phyloP scores from a whole-genome alignment of 2,797 vertebrate genomes.

The Peromyscus aztecus region DNA sequence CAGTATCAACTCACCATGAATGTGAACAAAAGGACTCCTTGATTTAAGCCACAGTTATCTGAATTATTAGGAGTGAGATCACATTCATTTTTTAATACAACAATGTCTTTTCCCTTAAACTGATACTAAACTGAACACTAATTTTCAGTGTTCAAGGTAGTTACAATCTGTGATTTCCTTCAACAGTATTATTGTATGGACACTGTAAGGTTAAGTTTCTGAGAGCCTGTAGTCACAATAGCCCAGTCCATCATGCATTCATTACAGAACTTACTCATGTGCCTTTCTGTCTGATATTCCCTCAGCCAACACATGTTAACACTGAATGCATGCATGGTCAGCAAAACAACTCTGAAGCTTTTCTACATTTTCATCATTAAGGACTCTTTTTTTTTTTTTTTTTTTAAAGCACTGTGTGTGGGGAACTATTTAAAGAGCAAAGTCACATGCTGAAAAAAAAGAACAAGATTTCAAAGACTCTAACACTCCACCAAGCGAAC shows the following conservation, averaged over 20 bases:
- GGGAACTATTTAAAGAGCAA: not conserved
- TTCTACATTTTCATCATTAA: not conserved
- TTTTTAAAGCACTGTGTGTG: not conserved
- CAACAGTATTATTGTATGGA: not conserved
- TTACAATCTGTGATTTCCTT: not conserved
- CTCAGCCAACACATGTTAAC: not conserved
- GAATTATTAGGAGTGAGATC: slow-evolving; percentile 35
- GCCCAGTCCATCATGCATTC: not conserved
- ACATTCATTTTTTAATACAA: not conserved
- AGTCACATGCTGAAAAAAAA: not conserved
- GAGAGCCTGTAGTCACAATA: not conserved
- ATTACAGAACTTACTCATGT: not conserved
- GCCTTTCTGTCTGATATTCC: not conserved
- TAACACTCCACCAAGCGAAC: not conserved
- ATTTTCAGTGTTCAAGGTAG: not conserved
- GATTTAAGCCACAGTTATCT: not conserved
- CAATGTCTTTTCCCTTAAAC: slow-evolving; percentile 16
- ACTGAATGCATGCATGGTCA: not conserved
- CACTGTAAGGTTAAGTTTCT: not conserved
- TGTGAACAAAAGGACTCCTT: not conserved
- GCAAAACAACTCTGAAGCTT: slow-evolving; percentile 26
- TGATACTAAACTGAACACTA: slow-evolving; percentile 20
- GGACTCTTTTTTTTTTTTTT: not conserved
- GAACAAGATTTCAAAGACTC: slow-evolving; percentile 6
- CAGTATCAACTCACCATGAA: not conserved